phyloP scores from a whole-genome alignment of 2,888 invertebrate genomes.

The Panopea generosa region DNA sequence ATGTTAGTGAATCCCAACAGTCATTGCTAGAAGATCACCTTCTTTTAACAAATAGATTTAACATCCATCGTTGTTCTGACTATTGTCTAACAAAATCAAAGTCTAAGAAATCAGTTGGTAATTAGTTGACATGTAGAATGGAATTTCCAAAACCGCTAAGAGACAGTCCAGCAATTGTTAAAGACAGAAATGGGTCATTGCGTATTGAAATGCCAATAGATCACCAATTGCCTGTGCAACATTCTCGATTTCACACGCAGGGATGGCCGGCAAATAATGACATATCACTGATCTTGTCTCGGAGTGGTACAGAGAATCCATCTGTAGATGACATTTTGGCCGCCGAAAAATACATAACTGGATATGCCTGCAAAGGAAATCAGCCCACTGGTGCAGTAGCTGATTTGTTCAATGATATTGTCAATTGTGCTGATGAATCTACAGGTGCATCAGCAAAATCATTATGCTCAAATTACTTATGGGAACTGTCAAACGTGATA shows the following conservation, averaged over 20 bases:
- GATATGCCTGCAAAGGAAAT: constrained; percentile 69
- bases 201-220: constrained; percentile 68
- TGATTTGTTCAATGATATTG: constrained; percentile 56
- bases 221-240: constrained; percentile 64
- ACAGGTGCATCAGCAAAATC: constrained; percentile 29
- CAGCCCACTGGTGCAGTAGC: constrained; percentile 54
- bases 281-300: constrained; percentile 66
- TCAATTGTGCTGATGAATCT: constrained; percentile 25
- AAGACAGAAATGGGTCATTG: constrained; percentile 62
- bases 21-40: constrained; percentile 58
- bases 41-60: constrained; percentile 38
- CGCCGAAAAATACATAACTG: constrained; percentile 53
- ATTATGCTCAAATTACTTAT: constrained; percentile 58
- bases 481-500: constrained; percentile 62
- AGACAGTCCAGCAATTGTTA: constrained; percentile 49
- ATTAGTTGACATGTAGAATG: constrained; percentile 52
- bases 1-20: constrained; percentile 59
- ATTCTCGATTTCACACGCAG: constrained; percentile 67
- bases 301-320: constrained; percentile 64
- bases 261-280: constrained; percentile 67
- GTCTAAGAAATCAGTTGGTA: neutral
- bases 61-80: constrained; percentile 65
- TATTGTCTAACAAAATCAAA: constrained; percentile 18
- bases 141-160: constrained; percentile 47
- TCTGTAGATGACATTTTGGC: constrained; percentile 46